Conservation (phyloP, 2,888 invertebrate species). For the Aleiodes alternator region DNA sequence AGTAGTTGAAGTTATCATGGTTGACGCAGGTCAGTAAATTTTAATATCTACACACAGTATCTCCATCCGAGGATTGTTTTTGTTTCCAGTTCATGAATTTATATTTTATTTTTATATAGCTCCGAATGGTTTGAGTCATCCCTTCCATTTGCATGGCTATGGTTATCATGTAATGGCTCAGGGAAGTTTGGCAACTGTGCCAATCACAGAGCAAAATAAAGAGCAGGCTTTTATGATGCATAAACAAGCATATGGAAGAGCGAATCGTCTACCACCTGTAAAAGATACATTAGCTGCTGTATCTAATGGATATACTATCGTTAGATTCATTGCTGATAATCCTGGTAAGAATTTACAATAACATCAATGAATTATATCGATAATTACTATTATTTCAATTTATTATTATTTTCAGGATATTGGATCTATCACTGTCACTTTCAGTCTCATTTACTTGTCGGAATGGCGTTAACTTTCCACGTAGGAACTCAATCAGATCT, state of each 20-base stretch:
- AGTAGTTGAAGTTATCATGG: constrained; percentile 89
- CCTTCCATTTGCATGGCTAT: constrained; percentile 92
- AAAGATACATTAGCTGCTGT: constrained; percentile 93
- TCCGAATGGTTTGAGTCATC: constrained; percentile 80
- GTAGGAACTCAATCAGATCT: constrained; percentile 59
- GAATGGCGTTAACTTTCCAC: constrained; percentile 64
- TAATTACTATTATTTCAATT: constrained; percentile 1
- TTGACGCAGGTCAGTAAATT: constrained; percentile 84
- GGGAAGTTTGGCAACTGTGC: constrained; percentile 74
- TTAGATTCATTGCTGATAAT: constrained; percentile 90
- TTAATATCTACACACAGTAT: not conserved
- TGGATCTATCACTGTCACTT: constrained; percentile 70
- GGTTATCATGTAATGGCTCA: constrained; percentile 89
- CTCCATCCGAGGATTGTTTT: not conserved
- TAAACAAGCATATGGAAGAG: constrained; percentile 81
- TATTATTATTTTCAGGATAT: constrained; percentile 60
- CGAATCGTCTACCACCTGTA: constrained; percentile 84
- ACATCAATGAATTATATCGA: not conserved
- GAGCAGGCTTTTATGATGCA: constrained; percentile 84
- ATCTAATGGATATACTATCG: constrained; percentile 91
- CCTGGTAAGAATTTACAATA: constrained; percentile 79
- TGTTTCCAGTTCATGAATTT: not conserved
- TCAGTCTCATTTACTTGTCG: constrained; percentile 60
- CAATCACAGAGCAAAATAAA: constrained; percentile 81
- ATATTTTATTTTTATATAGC: not conserved